Base-by-base conservation (phyloP, 2,888 invertebrate genomes). In the Notodonta dromedarius region DNA sequence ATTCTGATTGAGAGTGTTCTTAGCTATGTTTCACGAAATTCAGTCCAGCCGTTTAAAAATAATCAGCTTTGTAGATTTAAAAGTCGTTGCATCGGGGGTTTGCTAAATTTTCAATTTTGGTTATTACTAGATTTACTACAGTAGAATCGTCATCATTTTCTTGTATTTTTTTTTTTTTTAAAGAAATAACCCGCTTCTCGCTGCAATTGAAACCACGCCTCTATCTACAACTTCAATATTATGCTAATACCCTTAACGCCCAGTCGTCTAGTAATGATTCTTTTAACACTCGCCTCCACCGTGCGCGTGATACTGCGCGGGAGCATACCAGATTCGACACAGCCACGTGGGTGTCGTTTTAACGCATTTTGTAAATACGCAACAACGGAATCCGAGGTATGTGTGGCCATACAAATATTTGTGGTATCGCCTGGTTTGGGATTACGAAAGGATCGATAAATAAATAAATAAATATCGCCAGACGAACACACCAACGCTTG, bases 181-280 rank as follows among this genome's bases (percentile, higher is more conserved):
- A n/a, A n/a, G n/a, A n/a, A n/a, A 53, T 56, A 60, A 67, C 63
- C 14, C 24, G 57, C 52, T 48, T 42, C 46, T 58, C 65, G 61
- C 68, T 66, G 35, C 56, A 54, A 56, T 59, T 50, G n/a, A 56
- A 40, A 58, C 64, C 58, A 56, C 53, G 58, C 44, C 40, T 44
- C 44, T 48, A 56, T 58, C 58, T 58, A 60, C 58, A 64, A 67
- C 44, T 57, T 48, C 68, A 70, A 70, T 66, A 74, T 72, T 71
- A 77, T 73, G 67, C 60, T 76, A 71, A 77, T 78, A 66, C 73
- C 65, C 71, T 79, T 69, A 69, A 74, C 75, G 64, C 61, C 62
- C 66, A 66, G 73, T 73, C 63, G 70, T 62, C 69, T 69, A 58
- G 66, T 71, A 69, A 73, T 69, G 62, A 67, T 71, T 61, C 63